Evolutionary conservation across 2,888 invertebrate species (phyloP), one percentile per base, ranked within the genome.

Genomic region (Yponomeuta sedellus): DNA sequence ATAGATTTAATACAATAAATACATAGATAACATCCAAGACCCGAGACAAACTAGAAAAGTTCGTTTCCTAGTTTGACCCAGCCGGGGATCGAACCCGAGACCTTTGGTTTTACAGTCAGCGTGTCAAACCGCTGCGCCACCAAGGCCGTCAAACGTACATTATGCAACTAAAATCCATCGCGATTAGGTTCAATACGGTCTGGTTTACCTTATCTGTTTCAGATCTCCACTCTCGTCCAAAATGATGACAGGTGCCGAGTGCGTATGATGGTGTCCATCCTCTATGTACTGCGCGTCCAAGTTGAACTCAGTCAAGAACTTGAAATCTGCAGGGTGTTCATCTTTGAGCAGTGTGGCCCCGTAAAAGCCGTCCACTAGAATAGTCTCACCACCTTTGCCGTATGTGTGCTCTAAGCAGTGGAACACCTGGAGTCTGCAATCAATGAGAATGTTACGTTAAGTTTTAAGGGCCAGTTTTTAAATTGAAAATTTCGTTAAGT

Each of bases 301-400:
- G 10, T 92, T 82, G 19, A 92, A 92, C 19, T 79, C 87, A 0
- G 92, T 86, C 4, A 96, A 88, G 65, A 93, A 84, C 10, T 94
- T 80, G 74, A 92, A 96, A 64, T 92, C 92, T 20, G 92, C 85
- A 0, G 93, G 93, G 74, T 91, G 79, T 0, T 91, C 82, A 1
- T 83, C 76, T 66, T 87, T 89, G 22, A 96, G 79, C 65, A 91
- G 83, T 10, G 87, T 77, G 0, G 95, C 95, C 6, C 94, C 94
- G 66, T 93, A 88, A 75, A 95, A 94, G 0, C 96, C 96, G 75
- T 97, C 97, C 0, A 94, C 94, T 2, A 97, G 86, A 61, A 95
- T 84, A 0, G 94, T 96, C 70, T 95, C 93, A 0, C 97, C 97
- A 0, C 97, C 96, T 0, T 77, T 81, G 0, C 94, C 94, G 11